A percentile compares a stretch with the other conserved stretches of the same genome.
phyloP scores from a whole-genome alignment of 2,797 vertebrate genomes.

The Eidolon dupreanum region DNA sequence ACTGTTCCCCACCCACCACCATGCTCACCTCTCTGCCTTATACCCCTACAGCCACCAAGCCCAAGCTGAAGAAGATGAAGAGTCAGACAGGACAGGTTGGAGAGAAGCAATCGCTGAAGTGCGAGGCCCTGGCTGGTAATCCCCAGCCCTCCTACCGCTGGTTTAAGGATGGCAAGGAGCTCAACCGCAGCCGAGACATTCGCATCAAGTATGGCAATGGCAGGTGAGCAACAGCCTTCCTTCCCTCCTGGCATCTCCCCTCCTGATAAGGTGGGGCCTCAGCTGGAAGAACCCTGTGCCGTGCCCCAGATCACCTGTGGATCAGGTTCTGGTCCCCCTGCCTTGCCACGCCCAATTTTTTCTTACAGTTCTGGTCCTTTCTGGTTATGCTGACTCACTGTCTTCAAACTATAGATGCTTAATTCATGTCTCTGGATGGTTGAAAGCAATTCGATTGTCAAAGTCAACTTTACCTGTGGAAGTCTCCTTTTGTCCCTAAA shows the following conservation, averaged over 20 bases:
- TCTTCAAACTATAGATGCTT: background rate
- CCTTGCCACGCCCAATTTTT: background rate
- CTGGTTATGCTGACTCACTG: background rate
- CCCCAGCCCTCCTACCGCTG: conserved; percentile 93
- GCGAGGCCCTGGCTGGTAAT: conserved; percentile 93
- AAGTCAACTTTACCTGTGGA: background rate
- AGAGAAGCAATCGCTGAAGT: conserved; percentile 93
- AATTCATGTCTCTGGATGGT: background rate
- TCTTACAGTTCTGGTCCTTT: background rate
- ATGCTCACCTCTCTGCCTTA: conserved; percentile 58
- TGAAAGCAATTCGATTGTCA: conserved; percentile 1
- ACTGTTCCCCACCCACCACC: background rate
- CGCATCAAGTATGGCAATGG: conserved; percentile 91
- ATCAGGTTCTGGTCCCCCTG: background rate
- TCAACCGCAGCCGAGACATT: conserved; percentile 94
- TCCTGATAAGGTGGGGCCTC: background rate
- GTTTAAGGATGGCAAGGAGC: conserved; percentile 97
- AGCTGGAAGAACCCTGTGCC: background rate
- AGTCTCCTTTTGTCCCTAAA: background rate
- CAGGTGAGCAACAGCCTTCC: conserved; percentile 86
- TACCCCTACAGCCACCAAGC: conserved; percentile 87
- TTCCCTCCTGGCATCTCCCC: background rate
- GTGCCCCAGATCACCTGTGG: background rate
- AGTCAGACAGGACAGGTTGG: conserved; percentile 92
- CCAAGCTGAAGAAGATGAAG: conserved; percentile 95